phyloP scores from a whole-genome alignment of 2,888 invertebrate species.

The Leucophenga montana region DNA sequence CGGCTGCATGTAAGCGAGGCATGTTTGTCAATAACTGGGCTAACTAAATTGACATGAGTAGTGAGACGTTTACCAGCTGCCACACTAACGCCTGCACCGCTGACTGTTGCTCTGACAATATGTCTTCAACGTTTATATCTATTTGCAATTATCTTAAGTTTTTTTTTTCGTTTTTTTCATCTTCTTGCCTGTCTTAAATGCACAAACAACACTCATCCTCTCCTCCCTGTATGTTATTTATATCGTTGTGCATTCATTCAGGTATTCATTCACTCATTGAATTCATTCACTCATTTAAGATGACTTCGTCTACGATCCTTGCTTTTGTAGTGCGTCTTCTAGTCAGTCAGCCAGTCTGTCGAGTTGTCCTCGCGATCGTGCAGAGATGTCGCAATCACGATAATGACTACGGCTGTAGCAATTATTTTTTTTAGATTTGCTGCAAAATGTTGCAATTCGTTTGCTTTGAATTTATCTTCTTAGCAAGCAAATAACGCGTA shows the following conservation, averaged over 20 bases:
- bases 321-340: background rate
- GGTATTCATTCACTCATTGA: conserved; percentile 15
- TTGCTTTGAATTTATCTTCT: background rate
- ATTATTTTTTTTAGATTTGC: conserved; percentile 28
- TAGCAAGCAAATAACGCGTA: background rate
- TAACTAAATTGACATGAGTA: conserved; percentile 7
- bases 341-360: background rate
- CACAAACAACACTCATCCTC: background rate
- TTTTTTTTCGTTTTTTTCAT: no score
- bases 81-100: background rate
- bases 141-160: conserved; percentile 20
- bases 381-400: conserved; percentile 25
- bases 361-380: conserved; percentile 19
- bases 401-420: conserved; percentile 20
- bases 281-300: background rate
- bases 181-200: background rate
- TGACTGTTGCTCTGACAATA: conserved; percentile 6
- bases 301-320: background rate
- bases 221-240: background rate
- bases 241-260: conserved; percentile 16
- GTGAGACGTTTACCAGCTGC: background rate
- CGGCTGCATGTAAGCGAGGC: background rate
- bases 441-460: conserved; percentile 12
- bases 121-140: conserved; percentile 13
- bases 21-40: conserved; percentile 25